Base-by-base conservation (phyloP, 2,113 vertebrate species). In the Neotragus moschatus region DNA sequence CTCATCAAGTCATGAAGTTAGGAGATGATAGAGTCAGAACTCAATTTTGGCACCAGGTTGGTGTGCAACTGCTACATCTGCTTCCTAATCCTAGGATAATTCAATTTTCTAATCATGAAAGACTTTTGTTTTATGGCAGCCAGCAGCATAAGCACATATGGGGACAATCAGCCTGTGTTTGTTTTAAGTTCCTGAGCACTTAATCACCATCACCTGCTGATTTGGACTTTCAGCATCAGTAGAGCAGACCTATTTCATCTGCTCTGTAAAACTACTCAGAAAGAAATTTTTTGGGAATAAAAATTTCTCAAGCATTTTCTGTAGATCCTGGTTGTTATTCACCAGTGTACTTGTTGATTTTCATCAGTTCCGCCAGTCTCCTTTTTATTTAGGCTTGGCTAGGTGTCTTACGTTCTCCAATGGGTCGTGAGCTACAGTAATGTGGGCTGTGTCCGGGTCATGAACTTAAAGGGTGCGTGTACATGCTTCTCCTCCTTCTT, bases 171-270 rank as follows among this genome's bases (percentile, higher is more conserved):
- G 16, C 77, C 55, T 75, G 45, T 30, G 21, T 98, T 81, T 96
- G 88, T 94, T 96, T 97, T 84, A 97, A 96, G 25, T 39, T 87
- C 45, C 61, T 94, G n/a, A 94, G 84, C 30, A 87, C 39, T 53
- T 88, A 97, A 91, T 95, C 36, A 33, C 51, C 43, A 47, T 96
- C n/a, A 94, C 63, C 85, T 89, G 51, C 90, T 16, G 13, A 55
- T 33, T 63, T 85, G 77, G 94, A n/a, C 36, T 51, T 94, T 86
- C 19, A 19, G 8, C 77, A 58, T 73, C 39, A 36, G n/a, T 79
- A n/a, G 33, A 82, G 19, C 60, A 61, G 25, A 4, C 9, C 63
- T 94, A 3, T 91, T 77, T 97, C 30, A 82, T 86, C 63, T 89
- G 45, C 19, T 94, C 60, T 63, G 1, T 73, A 58, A 95, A 75